Evolutionary conservation across 2,888 invertebrate species (phyloP).

Genomic region (Labia minor): DNA sequence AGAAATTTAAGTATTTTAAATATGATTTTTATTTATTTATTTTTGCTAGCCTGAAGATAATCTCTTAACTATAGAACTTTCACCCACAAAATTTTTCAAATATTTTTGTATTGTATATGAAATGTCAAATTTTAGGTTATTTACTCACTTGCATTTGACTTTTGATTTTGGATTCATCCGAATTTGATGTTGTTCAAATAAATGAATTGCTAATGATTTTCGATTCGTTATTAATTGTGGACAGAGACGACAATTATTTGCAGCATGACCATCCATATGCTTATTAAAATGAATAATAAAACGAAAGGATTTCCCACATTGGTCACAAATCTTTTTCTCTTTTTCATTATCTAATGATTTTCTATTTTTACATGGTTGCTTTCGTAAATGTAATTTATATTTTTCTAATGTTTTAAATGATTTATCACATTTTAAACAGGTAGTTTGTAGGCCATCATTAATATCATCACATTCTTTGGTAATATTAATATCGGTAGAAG

Average conservation of each 20-base stretch:
- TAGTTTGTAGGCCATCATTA: background rate
- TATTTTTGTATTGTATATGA: no score
- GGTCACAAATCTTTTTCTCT: background rate
- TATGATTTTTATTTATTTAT: no score
- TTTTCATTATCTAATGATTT: background rate
- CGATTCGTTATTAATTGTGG: background rate
- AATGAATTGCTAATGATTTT: constrained; percentile 8
- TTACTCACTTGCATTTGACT: background rate
- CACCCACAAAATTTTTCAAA: no score
- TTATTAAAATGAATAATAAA: background rate
- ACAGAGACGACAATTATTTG: constrained; percentile 15
- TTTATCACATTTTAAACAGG: constrained; percentile 3
- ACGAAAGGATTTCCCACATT: background rate
- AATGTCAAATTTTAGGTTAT: background rate
- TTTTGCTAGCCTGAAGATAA: no score
- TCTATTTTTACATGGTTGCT: background rate
- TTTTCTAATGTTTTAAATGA: background rate
- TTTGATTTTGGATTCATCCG: background rate
- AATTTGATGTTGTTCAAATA: background rate
- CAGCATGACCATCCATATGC: constrained; percentile 14
- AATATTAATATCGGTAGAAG: background rate
- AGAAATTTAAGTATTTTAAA: no score
- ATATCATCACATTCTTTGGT: background rate
- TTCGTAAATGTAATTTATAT: background rate
- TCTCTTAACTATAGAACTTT: no score